phyloP scores from a whole-genome alignment of 2,113 vertebrate genomes.

The Australoheros scitulus region DNA sequence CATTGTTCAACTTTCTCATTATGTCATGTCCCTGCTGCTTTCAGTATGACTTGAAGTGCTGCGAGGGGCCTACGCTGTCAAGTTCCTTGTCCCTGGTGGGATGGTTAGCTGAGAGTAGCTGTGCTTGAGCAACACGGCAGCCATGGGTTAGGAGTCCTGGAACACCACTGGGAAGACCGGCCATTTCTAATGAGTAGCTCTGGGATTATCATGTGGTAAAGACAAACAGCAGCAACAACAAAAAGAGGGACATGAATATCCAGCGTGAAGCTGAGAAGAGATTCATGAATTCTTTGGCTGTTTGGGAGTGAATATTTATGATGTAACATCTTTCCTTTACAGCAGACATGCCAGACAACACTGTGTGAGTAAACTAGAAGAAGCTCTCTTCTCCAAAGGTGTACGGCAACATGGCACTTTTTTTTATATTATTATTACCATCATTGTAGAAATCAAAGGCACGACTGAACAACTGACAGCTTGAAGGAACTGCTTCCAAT shows the following conservation, averaged over 20 bases:
- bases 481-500: constrained; percentile 29
- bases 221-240: neutral
- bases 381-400: neutral
- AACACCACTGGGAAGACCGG: constrained; percentile 15
- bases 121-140: constrained; percentile 25
- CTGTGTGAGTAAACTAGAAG: neutral
- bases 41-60: constrained; percentile 14
- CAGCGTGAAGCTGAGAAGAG: neutral
- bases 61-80: neutral
- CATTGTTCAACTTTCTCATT: constrained; percentile 44
- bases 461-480: constrained; percentile 37
- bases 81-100: constrained; percentile 42
- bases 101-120: constrained; percentile 43
- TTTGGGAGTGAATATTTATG: constrained; percentile 2
- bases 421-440: constrained; percentile 13
- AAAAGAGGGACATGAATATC: neutral
- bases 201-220: constrained; percentile 28
- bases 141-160: constrained; percentile 9
- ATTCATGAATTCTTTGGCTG: neutral
- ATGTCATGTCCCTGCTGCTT: constrained; percentile 27
- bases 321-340: constrained; percentile 3
- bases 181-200: constrained; percentile 63
- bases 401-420: neutral
- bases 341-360: constrained; percentile 13
- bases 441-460: constrained; percentile 19